phyloP scores from a whole-genome alignment of 2,113 vertebrate species.

The Zeus faber region DNA sequence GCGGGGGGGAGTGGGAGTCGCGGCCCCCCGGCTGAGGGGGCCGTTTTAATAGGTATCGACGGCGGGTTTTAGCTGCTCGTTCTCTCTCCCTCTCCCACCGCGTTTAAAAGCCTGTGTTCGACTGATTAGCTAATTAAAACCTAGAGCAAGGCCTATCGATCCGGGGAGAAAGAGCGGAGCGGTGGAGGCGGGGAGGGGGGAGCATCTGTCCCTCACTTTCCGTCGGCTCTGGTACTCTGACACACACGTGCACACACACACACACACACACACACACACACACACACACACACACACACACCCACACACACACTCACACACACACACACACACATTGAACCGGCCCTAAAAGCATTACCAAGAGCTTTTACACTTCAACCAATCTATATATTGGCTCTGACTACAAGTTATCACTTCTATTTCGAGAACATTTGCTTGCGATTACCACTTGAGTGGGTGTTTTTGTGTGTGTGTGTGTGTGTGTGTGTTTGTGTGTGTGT shows the following conservation, averaged over 20 bases:
- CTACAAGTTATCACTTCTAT: constrained; percentile 43
- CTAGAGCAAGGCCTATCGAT: constrained; percentile 64
- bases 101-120: constrained; percentile 71
- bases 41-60: constrained; percentile 72
- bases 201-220: constrained; percentile 53
- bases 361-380: constrained; percentile 40
- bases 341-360: constrained; percentile 41
- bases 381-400: constrained; percentile 52
- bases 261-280: constrained; percentile 12
- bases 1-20: constrained; percentile 28
- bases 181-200: constrained; percentile 24
- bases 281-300: background rate
- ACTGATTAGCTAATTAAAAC: constrained; percentile 76
- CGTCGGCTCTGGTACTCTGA: constrained; percentile 22
- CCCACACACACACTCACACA: constrained; percentile 2
- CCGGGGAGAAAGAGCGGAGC: constrained; percentile 24
- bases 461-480: no score
- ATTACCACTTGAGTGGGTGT: constrained; percentile 25
- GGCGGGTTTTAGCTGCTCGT: constrained; percentile 51
- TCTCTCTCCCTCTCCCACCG: constrained; percentile 45
- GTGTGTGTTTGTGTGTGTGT: constrained; percentile 5
- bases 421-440: constrained; percentile 41
- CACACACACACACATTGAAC: constrained; percentile 18
- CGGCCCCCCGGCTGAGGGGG: constrained; percentile 28
- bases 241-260: background rate